Conservation (phyloP, 2,888 invertebrate species). For the Busseola fusca region DNA sequence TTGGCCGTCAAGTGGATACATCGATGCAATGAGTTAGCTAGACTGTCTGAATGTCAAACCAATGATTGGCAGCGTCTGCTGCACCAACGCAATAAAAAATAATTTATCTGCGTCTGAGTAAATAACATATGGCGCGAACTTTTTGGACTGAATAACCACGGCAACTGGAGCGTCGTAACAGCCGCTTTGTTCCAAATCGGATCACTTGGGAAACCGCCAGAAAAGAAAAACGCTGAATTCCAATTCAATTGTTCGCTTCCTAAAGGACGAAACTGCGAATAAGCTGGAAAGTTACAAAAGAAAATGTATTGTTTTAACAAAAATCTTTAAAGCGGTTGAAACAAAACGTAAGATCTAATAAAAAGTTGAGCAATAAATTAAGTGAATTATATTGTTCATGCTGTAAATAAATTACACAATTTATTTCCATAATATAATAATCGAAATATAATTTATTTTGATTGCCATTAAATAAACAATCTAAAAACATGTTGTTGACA, state of each 20-base stretch:
- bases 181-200: conserved; percentile 59
- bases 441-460: too few relatives aligned
- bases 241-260: conserved; percentile 55
- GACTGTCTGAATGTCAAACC: conserved; percentile 89
- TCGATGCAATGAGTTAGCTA: conserved; percentile 85
- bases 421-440: too few relatives aligned
- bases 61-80: conserved; percentile 85
- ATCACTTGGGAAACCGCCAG: conserved; percentile 63
- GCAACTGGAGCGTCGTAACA: conserved; percentile 57
- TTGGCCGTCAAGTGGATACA: conserved; percentile 71
- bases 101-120: conserved; percentile 86
- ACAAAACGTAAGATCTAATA: conserved; percentile 27
- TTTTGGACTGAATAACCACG: conserved; percentile 60
- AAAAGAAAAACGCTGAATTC: conserved; percentile 55
- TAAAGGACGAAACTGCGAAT: conserved; percentile 43
- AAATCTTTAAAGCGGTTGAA: conserved; percentile 24
- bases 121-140: conserved; percentile 82
- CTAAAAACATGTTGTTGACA: conserved; percentile 37
- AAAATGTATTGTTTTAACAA: conserved; percentile 42
- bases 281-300: conserved; percentile 35
- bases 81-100: conserved; percentile 86
- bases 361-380: conserved; percentile 40
- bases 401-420: conserved; percentile 43
- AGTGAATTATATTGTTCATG: conserved; percentile 32
- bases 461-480: conserved; percentile 27